Percentiles rank a stretch among this genome's conserved stretches.
These are phyloP conservation scores for Bos indicus DNA, from an alignment of 2,113 vertebrate genomes.

Conservation along the genomic window DNA sequence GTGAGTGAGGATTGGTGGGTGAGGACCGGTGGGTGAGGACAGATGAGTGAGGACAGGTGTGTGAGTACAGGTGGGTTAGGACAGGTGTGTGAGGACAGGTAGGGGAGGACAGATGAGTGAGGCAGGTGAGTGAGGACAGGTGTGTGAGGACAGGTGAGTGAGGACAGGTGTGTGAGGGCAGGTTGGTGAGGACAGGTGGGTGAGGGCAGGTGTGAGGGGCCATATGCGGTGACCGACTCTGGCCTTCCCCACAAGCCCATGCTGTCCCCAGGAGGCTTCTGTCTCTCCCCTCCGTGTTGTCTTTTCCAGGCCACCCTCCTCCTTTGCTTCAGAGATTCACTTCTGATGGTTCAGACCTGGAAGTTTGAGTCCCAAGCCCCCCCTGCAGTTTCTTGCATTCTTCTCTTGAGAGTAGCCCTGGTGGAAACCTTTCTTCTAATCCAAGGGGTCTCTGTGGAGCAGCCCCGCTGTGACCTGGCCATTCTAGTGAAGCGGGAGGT, in stretches of 20 bases:
- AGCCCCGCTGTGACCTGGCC: accelerated
- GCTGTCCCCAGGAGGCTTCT: neutral
- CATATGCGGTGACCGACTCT: accelerated
- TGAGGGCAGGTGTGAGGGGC: neutral
- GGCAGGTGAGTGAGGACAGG: neutral
- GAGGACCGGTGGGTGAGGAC: too few relatives aligned
- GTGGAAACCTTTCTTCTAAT: neutral
- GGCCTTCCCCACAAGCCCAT: neutral
- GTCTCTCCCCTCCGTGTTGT: accelerated
- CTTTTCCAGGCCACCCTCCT: too few relatives aligned
- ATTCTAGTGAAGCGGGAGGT: accelerated
- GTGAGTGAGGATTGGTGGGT: accelerated
- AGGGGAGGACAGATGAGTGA: too few relatives aligned
- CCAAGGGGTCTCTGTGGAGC: neutral
- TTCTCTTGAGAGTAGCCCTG: too few relatives aligned
- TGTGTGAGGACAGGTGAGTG: too few relatives aligned
- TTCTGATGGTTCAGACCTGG: neutral
- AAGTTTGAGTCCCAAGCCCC: neutral
- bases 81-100: too few relatives aligned
- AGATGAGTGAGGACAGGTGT: accelerated
- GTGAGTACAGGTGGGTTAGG: accelerated
- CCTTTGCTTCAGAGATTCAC: neutral
- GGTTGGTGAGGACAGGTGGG: too few relatives aligned
- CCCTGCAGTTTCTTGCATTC: too few relatives aligned
- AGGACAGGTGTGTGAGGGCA: too few relatives aligned